Base-by-base conservation (phyloP, 2,113 vertebrate species). In the Falcunculus frontatus region DNA sequence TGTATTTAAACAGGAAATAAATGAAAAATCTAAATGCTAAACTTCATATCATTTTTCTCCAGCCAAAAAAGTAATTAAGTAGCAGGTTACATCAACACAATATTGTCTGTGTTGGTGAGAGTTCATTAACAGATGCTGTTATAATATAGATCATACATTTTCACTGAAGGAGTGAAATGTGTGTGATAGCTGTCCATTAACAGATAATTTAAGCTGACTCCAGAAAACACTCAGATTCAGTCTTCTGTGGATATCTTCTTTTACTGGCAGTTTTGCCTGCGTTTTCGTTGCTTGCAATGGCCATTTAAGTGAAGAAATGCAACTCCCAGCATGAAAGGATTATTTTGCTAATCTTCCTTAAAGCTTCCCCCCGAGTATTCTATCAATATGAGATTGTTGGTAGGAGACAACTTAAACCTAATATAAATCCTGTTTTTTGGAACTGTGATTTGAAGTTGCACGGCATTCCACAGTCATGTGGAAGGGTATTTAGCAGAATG, bases 281-380 rank as follows among this genome's bases (percentile, higher is more conserved):
- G 4, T 91, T 95, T 92, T 94, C 86, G 19, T 92, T 88, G 69
- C 79, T 76, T 65, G 60, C 76, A 83, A 53, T 63, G 79, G 76
- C 67, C 2, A 2, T 87, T 96, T 95, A 95, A 93, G 76, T 67
- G 64, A 57, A 96, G 83, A 97, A 97, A 95, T 84, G 83, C 65
- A 97, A 46, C 91, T 96, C 89, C 72, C 69, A 84, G 91, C 87
- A 92, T 72, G 89, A 93, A 92, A 93, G 84, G 92, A 96, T 97
- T 96, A 96, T 94, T 96, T 94, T 87, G 68, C 73, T 97, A 96
- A 97, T 96, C 96, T 96, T 83, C 68, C 79, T 96, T 94, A 91
- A 96, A 93, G 79, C 94, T 85, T 92, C 49, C 50, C 84, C 75
- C 30, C 4, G 74, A 90, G 90, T 89, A 94, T 90, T 87, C 79